phyloP scores from a whole-genome alignment of 2,113 vertebrate species.

The Reinhardtius hippoglossoides region DNA sequence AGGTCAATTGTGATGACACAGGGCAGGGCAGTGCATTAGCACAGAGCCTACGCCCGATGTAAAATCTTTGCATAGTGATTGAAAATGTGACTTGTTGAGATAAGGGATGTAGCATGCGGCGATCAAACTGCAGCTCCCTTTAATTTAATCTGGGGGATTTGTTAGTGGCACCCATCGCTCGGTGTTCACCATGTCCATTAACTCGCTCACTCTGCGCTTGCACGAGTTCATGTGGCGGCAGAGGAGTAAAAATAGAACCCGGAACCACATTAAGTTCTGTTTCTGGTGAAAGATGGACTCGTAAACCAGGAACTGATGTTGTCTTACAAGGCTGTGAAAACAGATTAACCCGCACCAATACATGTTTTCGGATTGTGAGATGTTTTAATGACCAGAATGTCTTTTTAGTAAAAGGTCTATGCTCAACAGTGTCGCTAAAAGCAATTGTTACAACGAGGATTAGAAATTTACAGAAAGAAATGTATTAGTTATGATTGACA shows the following conservation, averaged over 20 bases:
- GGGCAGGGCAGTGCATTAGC: constrained; percentile 61
- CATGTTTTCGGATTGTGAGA: not conserved
- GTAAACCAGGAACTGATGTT: not conserved
- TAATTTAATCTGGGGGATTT: constrained; percentile 70
- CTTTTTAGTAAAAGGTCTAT: not conserved
- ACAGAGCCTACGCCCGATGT: constrained; percentile 38
- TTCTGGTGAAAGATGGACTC: not conserved
- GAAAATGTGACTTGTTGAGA: constrained; percentile 79
- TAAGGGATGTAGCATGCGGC: constrained; percentile 67
- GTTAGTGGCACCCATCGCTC: constrained; percentile 62
- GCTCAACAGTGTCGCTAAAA: not conserved
- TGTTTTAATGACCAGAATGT: not conserved
- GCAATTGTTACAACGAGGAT: not conserved
- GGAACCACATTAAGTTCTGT: not conserved
- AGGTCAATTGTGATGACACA: constrained; percentile 61
- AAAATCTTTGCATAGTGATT: constrained; percentile 73
- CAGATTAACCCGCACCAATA: not conserved
- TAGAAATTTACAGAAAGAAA: not conserved
- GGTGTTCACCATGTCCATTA: constrained; percentile 64
- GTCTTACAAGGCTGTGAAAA: not conserved
- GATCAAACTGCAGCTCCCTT: constrained; percentile 66
- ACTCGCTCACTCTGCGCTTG: constrained; percentile 61
- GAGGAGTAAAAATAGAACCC: constrained; percentile 23
- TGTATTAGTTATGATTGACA: not conserved
- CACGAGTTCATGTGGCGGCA: constrained; percentile 21